Evolutionary conservation across 2,113 vertebrate genomes (phyloP), one percentile per base, ranked within the genome.

Genomic region (Stictonetta naevosa): DNA sequence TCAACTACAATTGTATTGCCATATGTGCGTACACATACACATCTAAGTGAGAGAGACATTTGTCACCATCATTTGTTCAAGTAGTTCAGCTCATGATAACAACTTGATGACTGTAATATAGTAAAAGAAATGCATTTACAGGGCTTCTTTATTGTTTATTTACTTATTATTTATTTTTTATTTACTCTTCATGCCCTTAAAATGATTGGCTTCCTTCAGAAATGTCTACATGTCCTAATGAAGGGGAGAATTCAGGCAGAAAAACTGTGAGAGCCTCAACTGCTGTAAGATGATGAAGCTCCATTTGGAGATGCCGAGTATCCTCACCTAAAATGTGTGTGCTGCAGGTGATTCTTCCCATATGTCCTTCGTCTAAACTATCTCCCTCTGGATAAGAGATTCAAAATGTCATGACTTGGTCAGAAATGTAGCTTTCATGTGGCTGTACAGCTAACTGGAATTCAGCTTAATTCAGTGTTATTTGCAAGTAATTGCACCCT

Each of bases 171-270:
- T 48, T 48, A 48, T 48, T 62, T 22, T 14, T 44, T 46, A 10
- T 36, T 67, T 88, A 60, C 76, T 83, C 81, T 84, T 86, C 20
- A 34, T 6, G 11, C 7, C 3, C 59, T 95, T 86, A 52, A 91
- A 87, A 85, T 92, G 46, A 53, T 40, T 78, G 10, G 7, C 62
- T 89, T 90, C 96, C 69, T 89, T 88, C 60, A 55, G 67, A 75
- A 93, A 63, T 52, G 5, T 78, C 53, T 86, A 56, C 40, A 0
- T 23, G 78, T 36, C 63, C 60, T 86, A 48, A 64, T 7, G 36
- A 80, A 52, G 23, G 36, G 40, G 15, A 29, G 8, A 5, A 42
- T 48, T 76, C 48, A 91, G 40, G 8, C 1, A 21, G 34, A 25
- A 90, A 80, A 77, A 3, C 28, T 77, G 18, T 20, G 31, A 46